phyloP scores from a whole-genome alignment of 2,113 vertebrate species.

The Grallaria varia region DNA sequence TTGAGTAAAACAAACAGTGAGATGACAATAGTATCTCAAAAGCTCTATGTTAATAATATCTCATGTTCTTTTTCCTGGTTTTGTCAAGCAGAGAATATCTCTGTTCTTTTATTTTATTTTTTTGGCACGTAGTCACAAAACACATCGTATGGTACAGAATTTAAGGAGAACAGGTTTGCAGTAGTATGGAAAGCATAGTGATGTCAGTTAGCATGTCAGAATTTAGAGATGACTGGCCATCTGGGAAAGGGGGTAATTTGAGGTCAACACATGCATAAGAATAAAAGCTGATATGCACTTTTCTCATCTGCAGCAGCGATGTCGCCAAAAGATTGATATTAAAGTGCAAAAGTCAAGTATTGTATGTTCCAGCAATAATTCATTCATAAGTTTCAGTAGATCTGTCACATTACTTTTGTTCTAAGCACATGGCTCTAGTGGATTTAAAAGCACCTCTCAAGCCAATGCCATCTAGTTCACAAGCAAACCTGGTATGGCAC shows the following conservation, averaged over 20 bases:
- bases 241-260: slow-evolving; percentile 25
- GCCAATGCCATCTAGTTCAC: not conserved
- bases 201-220: slow-evolving; percentile 45
- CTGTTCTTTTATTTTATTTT: not conserved
- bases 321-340: slow-evolving; percentile 42
- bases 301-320: slow-evolving; percentile 12
- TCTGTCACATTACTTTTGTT: slow-evolving; percentile 54
- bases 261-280: slow-evolving; percentile 27
- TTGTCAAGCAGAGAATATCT: not conserved
- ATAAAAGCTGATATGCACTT: slow-evolving; percentile 5
- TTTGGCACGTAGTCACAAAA: not conserved
- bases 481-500: not conserved
- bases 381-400: slow-evolving; percentile 35
- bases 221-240: slow-evolving; percentile 6
- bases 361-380: slow-evolving; percentile 38
- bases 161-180: not conserved
- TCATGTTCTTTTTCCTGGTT: not conserved
- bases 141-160: not conserved
- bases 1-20: not conserved
- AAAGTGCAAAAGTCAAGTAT: slow-evolving; percentile 47
- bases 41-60: not conserved
- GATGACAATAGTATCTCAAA: not conserved
- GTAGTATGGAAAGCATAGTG: not conserved
- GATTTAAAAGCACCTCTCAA: slow-evolving; percentile 40
- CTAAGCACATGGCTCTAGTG: not conserved